Percentiles rank a stretch among this genome's conserved stretches.
phyloP scores from a whole-genome alignment of 1,140 invertebrate species.

The Bombus turneri region DNA sequence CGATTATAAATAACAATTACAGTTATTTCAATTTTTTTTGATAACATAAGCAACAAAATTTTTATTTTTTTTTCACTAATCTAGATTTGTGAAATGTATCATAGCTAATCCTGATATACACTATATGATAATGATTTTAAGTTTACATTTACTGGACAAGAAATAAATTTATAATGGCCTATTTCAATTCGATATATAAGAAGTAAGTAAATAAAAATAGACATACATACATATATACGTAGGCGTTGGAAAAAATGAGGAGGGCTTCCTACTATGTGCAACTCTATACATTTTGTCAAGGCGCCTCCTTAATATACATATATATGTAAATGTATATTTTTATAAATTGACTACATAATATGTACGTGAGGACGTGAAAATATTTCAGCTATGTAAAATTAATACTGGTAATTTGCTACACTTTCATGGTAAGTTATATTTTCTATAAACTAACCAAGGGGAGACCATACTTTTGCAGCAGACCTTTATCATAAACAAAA shows the following conservation, averaged over 20 bases:
- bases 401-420: constrained; percentile 8
- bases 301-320: background rate
- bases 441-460: constrained; percentile 34
- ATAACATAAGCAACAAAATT: background rate
- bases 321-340: background rate
- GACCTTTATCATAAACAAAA: constrained; percentile 55
- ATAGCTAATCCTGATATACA: background rate
- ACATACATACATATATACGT: background rate
- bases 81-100: background rate
- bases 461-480: constrained; percentile 65
- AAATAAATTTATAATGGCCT: background rate
- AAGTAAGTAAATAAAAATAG: background rate
- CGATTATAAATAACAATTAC: background rate
- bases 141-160: background rate
- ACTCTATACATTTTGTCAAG: background rate
- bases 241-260: background rate
- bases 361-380: constrained; percentile 43
- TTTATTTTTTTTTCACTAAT: background rate
- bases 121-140: constrained; percentile 4
- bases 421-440: background rate
- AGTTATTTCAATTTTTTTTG: background rate
- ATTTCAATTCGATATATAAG: background rate
- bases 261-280: background rate
- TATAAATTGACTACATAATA: constrained; percentile 10
- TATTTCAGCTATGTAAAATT: constrained; percentile 2